phyloP scores from a whole-genome alignment of 2,888 invertebrate genomes.

The Scaptomyza parva region DNA sequence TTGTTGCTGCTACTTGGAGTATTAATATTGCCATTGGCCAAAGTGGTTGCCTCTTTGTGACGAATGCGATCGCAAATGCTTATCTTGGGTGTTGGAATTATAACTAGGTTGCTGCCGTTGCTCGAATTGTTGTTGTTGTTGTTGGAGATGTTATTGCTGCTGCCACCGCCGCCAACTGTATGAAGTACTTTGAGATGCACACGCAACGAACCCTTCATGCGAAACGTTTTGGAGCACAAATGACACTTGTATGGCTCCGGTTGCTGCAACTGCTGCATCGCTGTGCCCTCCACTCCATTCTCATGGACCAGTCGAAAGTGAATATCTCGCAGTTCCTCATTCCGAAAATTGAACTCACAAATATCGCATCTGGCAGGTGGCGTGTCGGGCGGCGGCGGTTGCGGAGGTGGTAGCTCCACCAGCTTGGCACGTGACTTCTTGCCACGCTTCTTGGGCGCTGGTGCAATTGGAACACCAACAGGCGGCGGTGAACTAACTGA shows the following conservation, averaged over 20 bases:
- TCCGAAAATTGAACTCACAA: conserved; percentile 90
- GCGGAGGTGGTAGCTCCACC: conserved; percentile 12
- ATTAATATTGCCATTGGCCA: conserved; percentile 11
- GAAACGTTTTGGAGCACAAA: conserved; percentile 91
- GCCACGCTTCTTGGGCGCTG: conserved; percentile 48
- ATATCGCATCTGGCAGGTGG: conserved; percentile 86
- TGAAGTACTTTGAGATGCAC: conserved; percentile 93
- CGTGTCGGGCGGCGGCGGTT: conserved; percentile 12
- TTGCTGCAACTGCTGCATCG: conserved; percentile 49
- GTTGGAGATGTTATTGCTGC: conserved; percentile 29
- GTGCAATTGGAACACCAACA: conserved; percentile 5
- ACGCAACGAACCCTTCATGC: conserved; percentile 92
- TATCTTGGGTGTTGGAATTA: conserved; percentile 69
- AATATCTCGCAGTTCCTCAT: conserved; percentile 89
- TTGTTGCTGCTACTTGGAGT: conserved; percentile 7
- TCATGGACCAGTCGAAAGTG: conserved; percentile 90
- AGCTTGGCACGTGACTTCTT: conserved; percentile 54
- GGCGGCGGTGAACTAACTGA: conserved; percentile 11
- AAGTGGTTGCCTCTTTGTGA: conserved; percentile 64
- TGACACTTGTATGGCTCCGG: conserved; percentile 87
- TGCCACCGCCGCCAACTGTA: conserved; percentile 78
- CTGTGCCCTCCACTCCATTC: conserved; percentile 48
- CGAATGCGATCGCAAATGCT: conserved; percentile 82
- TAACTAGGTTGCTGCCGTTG: conserved; percentile 32
- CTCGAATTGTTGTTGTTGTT: conserved; percentile 42